Base-by-base conservation (phyloP, 2,888 invertebrate species). In the Pterostichus madidus region DNA sequence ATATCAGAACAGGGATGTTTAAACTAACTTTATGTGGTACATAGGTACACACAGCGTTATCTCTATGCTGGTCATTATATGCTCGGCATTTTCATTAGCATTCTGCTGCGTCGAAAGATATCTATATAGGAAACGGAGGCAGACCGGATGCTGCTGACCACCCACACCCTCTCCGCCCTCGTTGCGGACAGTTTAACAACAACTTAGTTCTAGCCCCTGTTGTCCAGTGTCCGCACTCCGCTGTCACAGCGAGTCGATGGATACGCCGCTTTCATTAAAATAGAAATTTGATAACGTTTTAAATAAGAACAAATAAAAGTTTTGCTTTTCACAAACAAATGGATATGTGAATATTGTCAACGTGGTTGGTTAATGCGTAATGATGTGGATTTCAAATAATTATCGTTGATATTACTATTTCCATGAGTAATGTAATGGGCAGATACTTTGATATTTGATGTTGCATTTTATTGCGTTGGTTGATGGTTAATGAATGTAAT, bases 51-150 rank as follows among this genome's bases (percentile, higher is more conserved):
- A 79, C 68, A 39, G 5, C 59, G 64, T 64, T 79, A 64, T 79
- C 79, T 61, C 24, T 39, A 13, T 39, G 32, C 56, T 79, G 79
- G 80, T 80, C 80, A 73, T 80, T 80, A 80, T 80, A 80, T 80
- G 71, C 71, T 73, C 71, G 80, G 80, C 73, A 80, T 80, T 80
- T 80, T 80, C 80, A 80, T 80, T 80, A 80, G 59, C 80, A 80
- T 80, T 73, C 71, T 80, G 80, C 80, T 73, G 73, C 59, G 80
- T 80, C 80, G 56, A 80, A 80, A 80, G 80, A 80, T 80, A 80
- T 80, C 80, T 80, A 80, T 80, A 80, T 80, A 80, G 71, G 80
- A 80, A 80, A 80, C 73, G 46, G 64, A 79, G 46, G 17, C 79
- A 46, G 79, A 39, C 32, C 53, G 56, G 68, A 71, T 24, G 53